Conservation (phyloP, 1,140 invertebrate species). For the Gyrodactylus bullatarudis region DNA sequence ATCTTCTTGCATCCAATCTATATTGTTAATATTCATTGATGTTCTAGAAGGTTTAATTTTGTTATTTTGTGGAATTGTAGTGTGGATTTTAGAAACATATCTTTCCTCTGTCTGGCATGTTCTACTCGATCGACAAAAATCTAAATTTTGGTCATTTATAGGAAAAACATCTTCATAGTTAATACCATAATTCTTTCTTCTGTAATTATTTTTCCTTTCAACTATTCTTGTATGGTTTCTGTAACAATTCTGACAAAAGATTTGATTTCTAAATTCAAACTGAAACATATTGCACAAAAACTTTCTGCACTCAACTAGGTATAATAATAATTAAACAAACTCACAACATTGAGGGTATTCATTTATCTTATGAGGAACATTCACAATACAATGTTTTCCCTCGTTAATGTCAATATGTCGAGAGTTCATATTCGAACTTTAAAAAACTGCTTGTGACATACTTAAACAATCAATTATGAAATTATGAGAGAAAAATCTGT, state of each 20-base stretch:
- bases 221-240: not conserved
- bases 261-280: not conserved
- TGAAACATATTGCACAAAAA: not conserved
- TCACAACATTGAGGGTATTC: not conserved
- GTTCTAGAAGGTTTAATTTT: not conserved
- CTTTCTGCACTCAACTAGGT: not conserved
- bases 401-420: too few relatives aligned
- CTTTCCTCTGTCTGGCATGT: not conserved
- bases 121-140: not conserved
- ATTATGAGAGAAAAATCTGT: too few relatives aligned
- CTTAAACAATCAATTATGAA: too few relatives aligned
- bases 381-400: too few relatives aligned
- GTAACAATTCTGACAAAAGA: not conserved
- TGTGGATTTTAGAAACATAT: not conserved
- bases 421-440: too few relatives aligned
- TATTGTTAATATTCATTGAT: not conserved
- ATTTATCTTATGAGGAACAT: too few relatives aligned
- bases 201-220: too few relatives aligned
- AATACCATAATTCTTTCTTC: not conserved
- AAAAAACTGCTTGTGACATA: too few relatives aligned
- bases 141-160: not conserved
- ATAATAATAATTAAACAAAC: not conserved
- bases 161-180: not conserved
- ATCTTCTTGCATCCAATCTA: not conserved
- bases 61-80: not conserved